A percentile compares a stretch with the other conserved stretches of the same genome.
These are phyloP conservation scores for Threskiornis aethiopicus DNA, from an alignment of 2,797 vertebrate genomes.

Conservation along the genomic window DNA sequence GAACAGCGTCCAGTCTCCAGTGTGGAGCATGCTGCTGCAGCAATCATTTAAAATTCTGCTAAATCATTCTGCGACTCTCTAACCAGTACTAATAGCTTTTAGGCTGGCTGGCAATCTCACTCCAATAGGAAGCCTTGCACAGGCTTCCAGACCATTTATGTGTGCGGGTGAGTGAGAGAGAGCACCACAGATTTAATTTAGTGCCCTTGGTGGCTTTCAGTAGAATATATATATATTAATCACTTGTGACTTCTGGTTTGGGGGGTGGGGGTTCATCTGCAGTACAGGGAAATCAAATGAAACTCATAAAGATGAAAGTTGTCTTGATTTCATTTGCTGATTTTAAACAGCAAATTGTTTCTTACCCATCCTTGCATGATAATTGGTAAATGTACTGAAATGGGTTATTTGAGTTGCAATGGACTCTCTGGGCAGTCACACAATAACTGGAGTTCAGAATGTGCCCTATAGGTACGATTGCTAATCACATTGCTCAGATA, in stretches of 20 bases:
- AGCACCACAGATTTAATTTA: constrained; percentile 57
- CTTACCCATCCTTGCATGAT: constrained; percentile 50
- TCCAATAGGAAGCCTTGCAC: constrained; percentile 14
- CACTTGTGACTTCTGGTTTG: constrained; percentile 31
- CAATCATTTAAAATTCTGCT: constrained; percentile 51
- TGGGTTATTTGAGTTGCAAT: constrained; percentile 46
- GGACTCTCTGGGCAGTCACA: constrained; percentile 39
- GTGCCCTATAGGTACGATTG: constrained; percentile 42
- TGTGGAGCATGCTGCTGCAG: neutral
- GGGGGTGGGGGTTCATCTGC: constrained; percentile 24
- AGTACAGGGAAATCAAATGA: constrained; percentile 55
- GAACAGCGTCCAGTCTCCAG: neutral
- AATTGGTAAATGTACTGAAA: constrained; percentile 62
- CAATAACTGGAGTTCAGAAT: constrained; percentile 26
- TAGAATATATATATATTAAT: constrained; percentile 40
- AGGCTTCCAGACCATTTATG: constrained; percentile 37
- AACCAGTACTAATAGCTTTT: constrained; percentile 55
- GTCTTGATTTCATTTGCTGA: constrained; percentile 51
- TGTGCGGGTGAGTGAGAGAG: neutral
- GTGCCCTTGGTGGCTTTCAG: constrained; percentile 39
- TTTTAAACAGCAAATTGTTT: constrained; percentile 55
- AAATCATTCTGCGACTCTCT: constrained; percentile 50
- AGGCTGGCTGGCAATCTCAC: constrained; percentile 50
- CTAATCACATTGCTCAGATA: constrained; percentile 26
- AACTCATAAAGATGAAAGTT: constrained; percentile 53